phyloP scores from a whole-genome alignment of 2,113 vertebrate genomes.

The Polypterus bichir region DNA sequence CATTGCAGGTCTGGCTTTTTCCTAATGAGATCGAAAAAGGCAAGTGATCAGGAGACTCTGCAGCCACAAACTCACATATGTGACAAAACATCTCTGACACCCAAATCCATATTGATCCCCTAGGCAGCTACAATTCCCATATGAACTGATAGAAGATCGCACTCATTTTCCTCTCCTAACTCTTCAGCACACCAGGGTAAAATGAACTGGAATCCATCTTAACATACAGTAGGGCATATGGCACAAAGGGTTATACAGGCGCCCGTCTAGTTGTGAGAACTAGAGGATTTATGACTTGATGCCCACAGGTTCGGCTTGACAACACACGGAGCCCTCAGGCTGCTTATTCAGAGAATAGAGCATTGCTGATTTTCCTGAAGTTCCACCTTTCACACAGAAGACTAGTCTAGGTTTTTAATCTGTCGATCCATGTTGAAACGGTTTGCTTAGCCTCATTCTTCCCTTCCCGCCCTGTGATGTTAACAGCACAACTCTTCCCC shows the following conservation, averaged over 20 bases:
- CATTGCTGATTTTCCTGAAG: slow-evolving; percentile 7
- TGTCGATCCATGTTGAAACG: slow-evolving; percentile 19
- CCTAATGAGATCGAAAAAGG: no score
- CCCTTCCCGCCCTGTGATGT: neutral
- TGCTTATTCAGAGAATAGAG: slow-evolving; percentile 14
- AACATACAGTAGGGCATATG: slow-evolving; percentile 12
- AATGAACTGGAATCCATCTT: slow-evolving; percentile 13
- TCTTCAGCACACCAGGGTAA: slow-evolving; percentile 8
- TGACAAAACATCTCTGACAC: no score
- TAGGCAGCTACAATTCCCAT: slow-evolving; percentile 16
- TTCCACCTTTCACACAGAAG: slow-evolving; percentile 16
- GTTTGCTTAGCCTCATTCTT: slow-evolving; percentile 31
- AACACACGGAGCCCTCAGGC: neutral
- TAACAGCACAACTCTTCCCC: slow-evolving; percentile 28
- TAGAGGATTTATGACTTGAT: neutral
- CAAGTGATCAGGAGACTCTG: no score
- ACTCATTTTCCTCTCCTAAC: slow-evolving; percentile 1
- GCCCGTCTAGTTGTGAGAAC: neutral
- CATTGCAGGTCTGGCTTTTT: no score
- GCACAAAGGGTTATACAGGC: neutral
- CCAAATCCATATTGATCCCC: slow-evolving; percentile 12
- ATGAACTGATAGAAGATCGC: slow-evolving; percentile 15
- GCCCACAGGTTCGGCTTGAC: slow-evolving; percentile 3
- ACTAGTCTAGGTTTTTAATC: slow-evolving; percentile 23
- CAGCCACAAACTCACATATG: no score